Percentiles rank a stretch among this genome's conserved stretches.
These are phyloP conservation scores for Stegodyphus mimosarum DNA, from an alignment of 1,140 invertebrate species.

Conservation along the genomic window DNA sequence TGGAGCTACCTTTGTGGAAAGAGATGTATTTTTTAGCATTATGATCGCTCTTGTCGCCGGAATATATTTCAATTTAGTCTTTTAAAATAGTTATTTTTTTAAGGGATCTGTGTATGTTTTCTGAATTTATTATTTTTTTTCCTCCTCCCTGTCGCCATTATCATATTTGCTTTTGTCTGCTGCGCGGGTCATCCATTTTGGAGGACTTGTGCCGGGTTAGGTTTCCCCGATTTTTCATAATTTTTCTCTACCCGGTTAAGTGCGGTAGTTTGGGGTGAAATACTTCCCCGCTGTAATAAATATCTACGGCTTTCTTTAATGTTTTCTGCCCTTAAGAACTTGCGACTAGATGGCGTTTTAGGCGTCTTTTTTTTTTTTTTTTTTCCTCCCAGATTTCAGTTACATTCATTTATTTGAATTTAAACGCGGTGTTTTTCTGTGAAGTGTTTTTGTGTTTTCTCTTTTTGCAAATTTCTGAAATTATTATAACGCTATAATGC, in stretches of 20 bases:
- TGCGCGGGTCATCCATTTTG: constrained; percentile 24
- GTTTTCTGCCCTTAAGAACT: not conserved
- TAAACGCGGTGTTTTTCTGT: no score
- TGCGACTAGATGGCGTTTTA: not conserved
- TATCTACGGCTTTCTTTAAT: constrained; percentile 31
- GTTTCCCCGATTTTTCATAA: constrained; percentile 56
- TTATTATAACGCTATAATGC: no score
- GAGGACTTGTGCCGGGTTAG: constrained; percentile 11
- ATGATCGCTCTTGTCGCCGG: constrained; percentile 25
- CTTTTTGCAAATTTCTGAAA: no score
- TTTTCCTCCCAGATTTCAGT: no score
- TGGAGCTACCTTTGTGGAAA: constrained; percentile 16
- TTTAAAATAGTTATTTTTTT: constrained; percentile 9
- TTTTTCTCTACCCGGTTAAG: not conserved
- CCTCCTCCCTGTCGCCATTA: constrained; percentile 6
- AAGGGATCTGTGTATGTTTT: not conserved
- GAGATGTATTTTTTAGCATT: constrained; percentile 12
- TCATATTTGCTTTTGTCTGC: constrained; percentile 59
- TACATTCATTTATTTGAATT: no score
- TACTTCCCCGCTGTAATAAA: not conserved
- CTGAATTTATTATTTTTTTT: not conserved
- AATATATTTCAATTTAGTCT: constrained; percentile 60
- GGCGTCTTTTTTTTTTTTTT: no score
- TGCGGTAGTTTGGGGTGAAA: not conserved
- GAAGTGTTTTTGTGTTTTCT: no score